Evolutionary conservation across 2,113 vertebrate species (phyloP).

Genomic region (Neofelis nebulosa): DNA sequence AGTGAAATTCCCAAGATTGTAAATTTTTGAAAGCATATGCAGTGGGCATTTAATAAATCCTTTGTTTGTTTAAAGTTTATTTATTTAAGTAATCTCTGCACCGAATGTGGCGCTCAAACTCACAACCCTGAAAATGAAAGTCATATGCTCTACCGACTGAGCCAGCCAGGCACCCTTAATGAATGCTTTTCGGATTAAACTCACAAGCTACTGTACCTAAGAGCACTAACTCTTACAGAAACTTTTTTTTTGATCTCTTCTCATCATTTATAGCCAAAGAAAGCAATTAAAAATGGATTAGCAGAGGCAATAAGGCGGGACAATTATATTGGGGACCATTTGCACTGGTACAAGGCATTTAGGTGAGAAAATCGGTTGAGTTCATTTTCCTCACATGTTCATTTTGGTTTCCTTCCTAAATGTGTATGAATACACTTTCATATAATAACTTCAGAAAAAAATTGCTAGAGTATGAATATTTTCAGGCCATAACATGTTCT

Average conservation of each 20-base stretch:
- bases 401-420: slow-evolving; percentile 82
- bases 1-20: neutral
- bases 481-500: neutral
- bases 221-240: neutral
- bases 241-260: neutral
- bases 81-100: too few relatives aligned
- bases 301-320: neutral
- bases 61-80: neutral
- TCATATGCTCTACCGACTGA: too few relatives aligned
- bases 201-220: neutral
- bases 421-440: slow-evolving; percentile 46
- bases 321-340: neutral
- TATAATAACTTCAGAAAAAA: neutral
- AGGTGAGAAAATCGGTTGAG: slow-evolving; percentile 73
- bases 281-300: neutral
- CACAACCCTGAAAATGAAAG: too few relatives aligned
- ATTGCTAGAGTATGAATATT: neutral
- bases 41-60: neutral
- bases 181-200: neutral
- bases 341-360: neutral
- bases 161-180: neutral
- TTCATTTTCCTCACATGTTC: slow-evolving; percentile 82
- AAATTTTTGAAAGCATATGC: neutral
- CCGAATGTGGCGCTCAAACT: too few relatives aligned
- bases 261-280: neutral